phyloP scores from a whole-genome alignment of 1,140 invertebrate genomes.

The Drosophila baimaii region DNA sequence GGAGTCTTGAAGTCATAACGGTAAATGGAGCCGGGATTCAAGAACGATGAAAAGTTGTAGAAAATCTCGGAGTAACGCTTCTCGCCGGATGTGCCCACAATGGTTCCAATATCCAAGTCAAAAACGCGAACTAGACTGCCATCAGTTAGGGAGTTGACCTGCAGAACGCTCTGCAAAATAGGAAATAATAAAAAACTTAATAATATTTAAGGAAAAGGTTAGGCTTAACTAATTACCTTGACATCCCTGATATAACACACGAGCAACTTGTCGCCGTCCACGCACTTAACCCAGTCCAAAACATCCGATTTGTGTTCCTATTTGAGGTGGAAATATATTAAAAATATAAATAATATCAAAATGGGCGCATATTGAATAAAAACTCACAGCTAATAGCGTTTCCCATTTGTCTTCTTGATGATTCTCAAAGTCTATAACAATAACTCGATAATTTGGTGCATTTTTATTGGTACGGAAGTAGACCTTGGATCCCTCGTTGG shows the following conservation, averaged over 20 bases:
- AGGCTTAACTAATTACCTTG: slow-evolving; percentile 87
- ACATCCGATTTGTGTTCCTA: slow-evolving; percentile 94
- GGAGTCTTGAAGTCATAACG: slow-evolving; percentile 91
- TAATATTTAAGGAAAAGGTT: neutral
- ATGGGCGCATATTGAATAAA: too few relatives aligned
- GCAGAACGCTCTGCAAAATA: slow-evolving; percentile 90
- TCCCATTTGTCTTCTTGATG: slow-evolving; percentile 92
- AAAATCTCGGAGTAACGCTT: slow-evolving; percentile 95
- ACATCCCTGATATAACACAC: slow-evolving; percentile 97
- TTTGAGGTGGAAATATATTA: neutral
- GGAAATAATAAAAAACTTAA: neutral
- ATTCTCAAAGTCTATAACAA: slow-evolving; percentile 94
- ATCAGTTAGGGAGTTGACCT: slow-evolving; percentile 91
- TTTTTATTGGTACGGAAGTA: slow-evolving; percentile 97
- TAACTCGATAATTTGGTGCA: slow-evolving; percentile 95
- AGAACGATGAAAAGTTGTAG: slow-evolving; percentile 96
- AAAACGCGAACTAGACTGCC: slow-evolving; percentile 91
- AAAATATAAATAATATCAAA: neutral
- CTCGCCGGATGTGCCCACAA: slow-evolving; percentile 93
- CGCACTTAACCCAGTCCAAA: slow-evolving; percentile 93
- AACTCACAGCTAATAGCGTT: slow-evolving; percentile 88
- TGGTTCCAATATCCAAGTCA: slow-evolving; percentile 93
- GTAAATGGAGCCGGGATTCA: slow-evolving; percentile 95
- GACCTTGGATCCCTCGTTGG: slow-evolving; percentile 93
- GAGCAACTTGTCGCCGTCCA: slow-evolving; percentile 94